A percentile compares a stretch with the other conserved stretches of the same genome.
phyloP scores from a whole-genome alignment of 1,140 invertebrate species.

The Gerris buenoi region DNA sequence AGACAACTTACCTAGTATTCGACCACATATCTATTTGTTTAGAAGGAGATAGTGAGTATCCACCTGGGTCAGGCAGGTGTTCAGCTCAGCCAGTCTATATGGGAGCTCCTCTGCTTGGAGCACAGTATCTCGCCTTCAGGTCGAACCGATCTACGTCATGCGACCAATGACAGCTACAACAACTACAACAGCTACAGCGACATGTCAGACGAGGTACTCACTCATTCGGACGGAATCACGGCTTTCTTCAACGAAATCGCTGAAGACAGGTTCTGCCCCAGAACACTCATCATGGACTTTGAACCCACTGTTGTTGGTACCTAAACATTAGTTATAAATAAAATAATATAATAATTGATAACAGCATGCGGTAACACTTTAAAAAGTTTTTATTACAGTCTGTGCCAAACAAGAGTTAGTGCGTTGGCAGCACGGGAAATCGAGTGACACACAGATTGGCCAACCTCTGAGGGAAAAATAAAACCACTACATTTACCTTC shows the following conservation, averaged over 20 bases:
- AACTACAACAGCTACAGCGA: neutral
- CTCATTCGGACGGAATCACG: slow-evolving; percentile 32
- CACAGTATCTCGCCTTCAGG: slow-evolving; percentile 38
- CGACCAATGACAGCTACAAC: neutral
- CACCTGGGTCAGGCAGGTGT: slow-evolving; percentile 80
- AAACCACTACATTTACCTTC: too few relatives aligned
- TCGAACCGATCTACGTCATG: too few relatives aligned
- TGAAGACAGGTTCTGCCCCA: slow-evolving; percentile 53
- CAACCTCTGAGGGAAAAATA: too few relatives aligned
- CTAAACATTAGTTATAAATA: too few relatives aligned
- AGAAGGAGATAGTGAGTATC: slow-evolving; percentile 72
- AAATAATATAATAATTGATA: too few relatives aligned
- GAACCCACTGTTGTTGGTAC: slow-evolving; percentile 53
- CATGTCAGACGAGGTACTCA: neutral
- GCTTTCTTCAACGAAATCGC: slow-evolving; percentile 52
- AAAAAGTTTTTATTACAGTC: too few relatives aligned
- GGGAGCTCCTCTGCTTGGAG: slow-evolving; percentile 78
- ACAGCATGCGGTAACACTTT: too few relatives aligned
- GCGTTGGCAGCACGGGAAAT: too few relatives aligned
- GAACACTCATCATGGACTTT: slow-evolving; percentile 61
- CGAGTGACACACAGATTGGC: too few relatives aligned
- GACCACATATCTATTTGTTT: too few relatives aligned
- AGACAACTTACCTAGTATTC: too few relatives aligned
- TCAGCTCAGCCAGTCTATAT: slow-evolving; percentile 74
- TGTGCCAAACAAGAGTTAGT: too few relatives aligned